Evolutionary conservation across 2,113 vertebrate genomes (phyloP).

Genomic region (Petaurus breviceps): DNA sequence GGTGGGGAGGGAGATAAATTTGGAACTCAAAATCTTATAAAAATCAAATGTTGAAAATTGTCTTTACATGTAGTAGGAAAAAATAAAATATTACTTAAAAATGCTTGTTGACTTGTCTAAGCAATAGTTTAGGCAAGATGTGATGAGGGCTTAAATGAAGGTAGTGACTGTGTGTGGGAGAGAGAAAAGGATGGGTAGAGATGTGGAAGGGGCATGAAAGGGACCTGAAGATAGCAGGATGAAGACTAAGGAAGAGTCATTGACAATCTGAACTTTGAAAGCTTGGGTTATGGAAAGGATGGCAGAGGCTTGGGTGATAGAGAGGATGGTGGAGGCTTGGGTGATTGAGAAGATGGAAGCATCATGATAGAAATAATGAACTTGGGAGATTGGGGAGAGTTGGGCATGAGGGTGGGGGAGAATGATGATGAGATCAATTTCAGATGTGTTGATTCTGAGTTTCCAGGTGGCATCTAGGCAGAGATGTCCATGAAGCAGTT

Average conservation of each 20-base stretch:
- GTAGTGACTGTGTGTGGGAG: background rate
- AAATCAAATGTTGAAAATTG: background rate
- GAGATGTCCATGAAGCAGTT: background rate
- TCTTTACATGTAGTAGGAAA: background rate
- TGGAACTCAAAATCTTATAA: background rate
- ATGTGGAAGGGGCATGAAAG: background rate
- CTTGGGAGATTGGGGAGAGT: background rate
- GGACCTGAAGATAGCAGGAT: background rate
- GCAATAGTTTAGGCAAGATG: background rate
- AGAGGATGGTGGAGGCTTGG: too few species aligned
- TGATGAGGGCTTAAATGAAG: background rate
- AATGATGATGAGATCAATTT: background rate
- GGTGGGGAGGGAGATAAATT: background rate
- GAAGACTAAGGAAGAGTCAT: background rate
- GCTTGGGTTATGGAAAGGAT: too few species aligned
- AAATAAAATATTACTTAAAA: background rate
- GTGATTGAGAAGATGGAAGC: too few species aligned
- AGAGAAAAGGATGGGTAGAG: background rate
- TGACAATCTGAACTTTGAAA: background rate
- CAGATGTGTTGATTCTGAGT: background rate
- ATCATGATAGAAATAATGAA: background rate
- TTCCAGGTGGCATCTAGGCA: background rate
- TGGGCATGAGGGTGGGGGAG: too few species aligned
- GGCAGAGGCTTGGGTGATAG: too few species aligned
- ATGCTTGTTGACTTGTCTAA: background rate